A percentile compares a stretch with the other conserved stretches of the same genome.
Conservation (phyloP, 2,888 invertebrate genomes). For the Alviniconcha strummeri region DNA sequence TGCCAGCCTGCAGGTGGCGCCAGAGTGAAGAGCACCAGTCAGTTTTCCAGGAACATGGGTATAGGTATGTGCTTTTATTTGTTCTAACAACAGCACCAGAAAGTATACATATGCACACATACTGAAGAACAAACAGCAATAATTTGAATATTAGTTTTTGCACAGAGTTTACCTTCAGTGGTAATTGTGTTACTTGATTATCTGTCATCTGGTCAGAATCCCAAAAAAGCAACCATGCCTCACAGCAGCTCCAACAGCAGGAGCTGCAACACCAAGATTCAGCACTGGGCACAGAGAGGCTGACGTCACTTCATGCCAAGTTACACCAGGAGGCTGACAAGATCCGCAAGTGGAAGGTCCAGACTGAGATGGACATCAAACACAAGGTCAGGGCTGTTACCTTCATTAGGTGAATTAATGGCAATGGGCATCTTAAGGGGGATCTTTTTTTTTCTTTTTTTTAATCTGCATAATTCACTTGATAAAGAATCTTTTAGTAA, state of each 20-base stretch:
- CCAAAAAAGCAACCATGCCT: constrained; percentile 1
- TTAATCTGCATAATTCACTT: no score
- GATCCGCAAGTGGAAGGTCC: constrained; percentile 69
- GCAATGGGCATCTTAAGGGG: no score
- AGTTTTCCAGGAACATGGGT: constrained; percentile 16
- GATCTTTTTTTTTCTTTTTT: no score
- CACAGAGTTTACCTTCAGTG: no score
- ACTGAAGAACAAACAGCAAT: no score
- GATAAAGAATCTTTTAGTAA: no score
- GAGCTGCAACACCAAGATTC: constrained; percentile 46
- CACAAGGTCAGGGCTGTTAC: constrained; percentile 55
- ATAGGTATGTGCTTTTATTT: not conserved
- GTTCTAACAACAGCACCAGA: not conserved
- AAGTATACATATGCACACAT: not conserved
- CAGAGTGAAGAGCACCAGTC: constrained; percentile 7
- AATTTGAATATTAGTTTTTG: not conserved
- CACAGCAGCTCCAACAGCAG: constrained; percentile 9
- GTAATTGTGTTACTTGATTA: no score
- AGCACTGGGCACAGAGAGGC: constrained; percentile 49
- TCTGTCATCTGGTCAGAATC: not conserved
- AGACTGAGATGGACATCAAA: constrained; percentile 67
- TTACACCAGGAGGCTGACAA: constrained; percentile 67
- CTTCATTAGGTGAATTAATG: no score
- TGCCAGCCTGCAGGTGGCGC: not conserved
- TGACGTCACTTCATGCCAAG: constrained; percentile 62